phyloP scores from a whole-genome alignment of 2,113 vertebrate genomes.

The Tupaia chinensis region DNA sequence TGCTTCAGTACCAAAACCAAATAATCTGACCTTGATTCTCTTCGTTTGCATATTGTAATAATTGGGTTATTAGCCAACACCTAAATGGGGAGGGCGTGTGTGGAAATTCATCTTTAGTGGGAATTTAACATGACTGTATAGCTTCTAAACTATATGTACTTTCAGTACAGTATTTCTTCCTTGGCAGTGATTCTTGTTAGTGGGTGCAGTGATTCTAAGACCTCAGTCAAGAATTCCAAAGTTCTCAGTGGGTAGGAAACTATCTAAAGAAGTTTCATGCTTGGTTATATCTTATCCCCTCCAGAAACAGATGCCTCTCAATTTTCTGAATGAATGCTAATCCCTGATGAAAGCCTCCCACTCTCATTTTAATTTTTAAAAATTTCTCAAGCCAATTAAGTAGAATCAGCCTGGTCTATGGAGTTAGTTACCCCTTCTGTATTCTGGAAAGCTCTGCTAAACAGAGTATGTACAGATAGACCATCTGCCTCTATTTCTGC shows the following conservation, averaged over 20 bases:
- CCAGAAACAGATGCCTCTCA: slow-evolving; percentile 10
- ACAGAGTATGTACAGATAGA: not conserved
- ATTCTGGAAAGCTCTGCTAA: slow-evolving; percentile 36
- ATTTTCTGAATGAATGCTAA: slow-evolving; percentile 59
- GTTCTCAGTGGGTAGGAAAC: not conserved
- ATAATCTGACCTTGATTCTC: not conserved
- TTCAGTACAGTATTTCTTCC: not conserved
- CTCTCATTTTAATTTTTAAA: not conserved
- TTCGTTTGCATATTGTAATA: slow-evolving; percentile 38
- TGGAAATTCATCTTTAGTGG: not conserved
- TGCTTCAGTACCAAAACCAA: slow-evolving; percentile 25
- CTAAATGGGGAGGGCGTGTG: not conserved
- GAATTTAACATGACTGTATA: not conserved
- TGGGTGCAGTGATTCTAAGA: not conserved
- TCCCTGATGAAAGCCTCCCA: not conserved
- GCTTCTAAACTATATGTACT: not conserved
- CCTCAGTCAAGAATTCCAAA: not conserved
- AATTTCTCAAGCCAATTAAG: slow-evolving; percentile 26
- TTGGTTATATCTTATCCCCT: not conserved
- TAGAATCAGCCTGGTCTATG: slow-evolving; percentile 32
- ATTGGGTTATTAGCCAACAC: slow-evolving; percentile 35
- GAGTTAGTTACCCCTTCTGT: not conserved
- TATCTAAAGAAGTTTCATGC: not conserved
- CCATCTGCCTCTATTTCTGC: slow-evolving; percentile 55
- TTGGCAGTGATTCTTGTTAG: not conserved